Conservation (phyloP, 2,888 invertebrate genomes). For the Lasioglossum calceatum region DNA sequence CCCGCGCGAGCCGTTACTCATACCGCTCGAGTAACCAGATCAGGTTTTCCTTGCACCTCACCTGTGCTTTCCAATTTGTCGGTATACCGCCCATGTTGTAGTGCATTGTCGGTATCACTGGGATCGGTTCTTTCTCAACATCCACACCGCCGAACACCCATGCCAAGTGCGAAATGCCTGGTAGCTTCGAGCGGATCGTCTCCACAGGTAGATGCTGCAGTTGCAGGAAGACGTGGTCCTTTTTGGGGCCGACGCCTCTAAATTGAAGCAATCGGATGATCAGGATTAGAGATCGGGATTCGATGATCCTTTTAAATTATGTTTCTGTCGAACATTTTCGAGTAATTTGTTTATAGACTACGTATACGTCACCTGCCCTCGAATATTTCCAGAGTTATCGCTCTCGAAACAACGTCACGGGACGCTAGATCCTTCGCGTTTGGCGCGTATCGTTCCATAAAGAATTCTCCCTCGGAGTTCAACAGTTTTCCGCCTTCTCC, state of each 20-base stretch:
- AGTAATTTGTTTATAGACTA: background rate
- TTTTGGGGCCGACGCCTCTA: constrained; percentile 96
- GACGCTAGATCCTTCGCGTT: constrained; percentile 99
- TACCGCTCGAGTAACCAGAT: background rate
- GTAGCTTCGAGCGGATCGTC: constrained; percentile 91
- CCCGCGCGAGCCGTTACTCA: background rate
- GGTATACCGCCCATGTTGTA: constrained; percentile 99
- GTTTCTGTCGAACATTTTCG: too few species aligned
- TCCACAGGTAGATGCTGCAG: constrained; percentile 97
- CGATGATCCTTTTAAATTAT: background rate
- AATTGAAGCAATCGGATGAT: background rate
- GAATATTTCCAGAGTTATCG: constrained; percentile 98
- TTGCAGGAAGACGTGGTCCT: constrained; percentile 97
- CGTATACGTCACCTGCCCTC: constrained; percentile 88
- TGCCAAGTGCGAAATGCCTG: constrained; percentile 98
- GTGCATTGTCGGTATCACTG: constrained; percentile 98
- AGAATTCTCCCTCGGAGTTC: constrained; percentile 97
- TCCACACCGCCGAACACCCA: constrained; percentile 99
- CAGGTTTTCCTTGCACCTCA: constrained; percentile 36
- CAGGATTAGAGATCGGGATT: background rate
- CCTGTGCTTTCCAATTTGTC: constrained; percentile 97
- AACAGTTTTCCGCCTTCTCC: constrained; percentile 98
- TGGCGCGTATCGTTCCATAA: constrained; percentile 99
- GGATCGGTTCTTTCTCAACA: constrained; percentile 98
- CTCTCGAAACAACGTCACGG: constrained; percentile 97